Evolutionary conservation across 1,140 invertebrate genomes (phyloP).

Genomic region (Anoplophora glabripennis): DNA sequence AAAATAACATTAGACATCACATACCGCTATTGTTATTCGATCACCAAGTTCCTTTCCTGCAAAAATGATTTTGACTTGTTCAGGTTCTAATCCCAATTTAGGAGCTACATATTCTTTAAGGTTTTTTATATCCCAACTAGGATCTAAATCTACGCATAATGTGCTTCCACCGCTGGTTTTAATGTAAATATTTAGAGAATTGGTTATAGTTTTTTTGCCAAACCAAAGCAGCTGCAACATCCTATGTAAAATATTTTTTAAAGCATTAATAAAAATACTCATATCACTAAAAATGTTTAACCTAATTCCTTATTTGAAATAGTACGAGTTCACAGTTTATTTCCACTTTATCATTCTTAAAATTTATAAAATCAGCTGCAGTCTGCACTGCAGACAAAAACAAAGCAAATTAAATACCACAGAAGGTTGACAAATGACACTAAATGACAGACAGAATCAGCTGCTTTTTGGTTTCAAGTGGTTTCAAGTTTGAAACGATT

Average conservation of each 20-base stretch:
- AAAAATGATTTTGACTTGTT: slow-evolving; percentile 81
- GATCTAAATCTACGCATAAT: slow-evolving; percentile 66
- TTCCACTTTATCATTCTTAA: no score
- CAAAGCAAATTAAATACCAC: no score
- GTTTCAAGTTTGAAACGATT: no score
- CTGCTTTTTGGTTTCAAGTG: no score
- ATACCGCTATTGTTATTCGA: slow-evolving; percentile 67
- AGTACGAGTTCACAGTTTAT: no score
- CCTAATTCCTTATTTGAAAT: no score
- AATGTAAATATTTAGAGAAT: slow-evolving; percentile 66
- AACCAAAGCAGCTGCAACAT: slow-evolving; percentile 66
- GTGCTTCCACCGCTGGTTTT: slow-evolving; percentile 70
- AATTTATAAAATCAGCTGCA: no score
- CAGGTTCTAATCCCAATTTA: slow-evolving; percentile 63
- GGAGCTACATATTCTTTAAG: slow-evolving; percentile 72
- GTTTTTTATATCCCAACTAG: slow-evolving; percentile 72
- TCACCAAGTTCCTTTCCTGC: slow-evolving; percentile 80
- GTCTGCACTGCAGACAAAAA: no score
- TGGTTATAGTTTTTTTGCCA: slow-evolving; percentile 57
- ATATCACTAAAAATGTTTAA: slow-evolving; percentile 1
- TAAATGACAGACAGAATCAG: no score
- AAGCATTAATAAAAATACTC: slow-evolving; percentile 20
- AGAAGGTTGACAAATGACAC: no score
- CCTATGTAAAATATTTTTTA: slow-evolving; percentile 54
- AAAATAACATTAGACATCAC: slow-evolving; percentile 10